Evolutionary conservation across 1,140 invertebrate genomes (phyloP).

Genomic region (Caerostris darwini): DNA sequence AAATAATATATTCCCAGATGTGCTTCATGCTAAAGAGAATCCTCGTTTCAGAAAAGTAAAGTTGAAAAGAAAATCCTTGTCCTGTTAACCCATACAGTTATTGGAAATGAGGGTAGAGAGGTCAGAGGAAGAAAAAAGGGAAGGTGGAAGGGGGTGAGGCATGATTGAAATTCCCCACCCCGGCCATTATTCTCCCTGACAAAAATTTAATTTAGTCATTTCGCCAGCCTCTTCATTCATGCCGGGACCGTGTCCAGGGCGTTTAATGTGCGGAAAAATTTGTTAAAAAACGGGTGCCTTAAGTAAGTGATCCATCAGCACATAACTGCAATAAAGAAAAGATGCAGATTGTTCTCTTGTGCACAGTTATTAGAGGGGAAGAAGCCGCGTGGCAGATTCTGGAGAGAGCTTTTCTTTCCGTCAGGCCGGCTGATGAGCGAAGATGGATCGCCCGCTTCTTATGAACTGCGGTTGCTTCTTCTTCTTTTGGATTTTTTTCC

Average conservation of each 20-base stretch:
- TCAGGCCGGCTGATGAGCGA: not conserved
- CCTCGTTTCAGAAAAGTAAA: too few relatives aligned
- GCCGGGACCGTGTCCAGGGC: constrained; percentile 26
- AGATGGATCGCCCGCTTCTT: constrained; percentile 6
- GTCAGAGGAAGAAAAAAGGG: not conserved
- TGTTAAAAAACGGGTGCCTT: not conserved
- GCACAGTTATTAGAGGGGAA: constrained; percentile 32
- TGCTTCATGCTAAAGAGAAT: too few relatives aligned
- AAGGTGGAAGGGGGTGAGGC: not conserved
- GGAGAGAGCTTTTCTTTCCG: not conserved
- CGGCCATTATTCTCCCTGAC: constrained; percentile 57
- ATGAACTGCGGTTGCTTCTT: not conserved
- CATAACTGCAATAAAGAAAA: constrained; percentile 10
- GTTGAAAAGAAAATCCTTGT: too few relatives aligned
- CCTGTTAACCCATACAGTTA: too few relatives aligned
- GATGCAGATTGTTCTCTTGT: constrained; percentile 44
- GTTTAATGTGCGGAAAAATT: constrained; percentile 44
- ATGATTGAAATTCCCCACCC: not conserved
- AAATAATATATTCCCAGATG: too few relatives aligned
- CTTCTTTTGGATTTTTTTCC: not conserved
- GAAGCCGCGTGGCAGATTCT: not conserved
- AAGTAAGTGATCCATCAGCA: constrained; percentile 63
- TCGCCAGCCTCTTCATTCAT: not conserved
- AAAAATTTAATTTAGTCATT: constrained; percentile 72
- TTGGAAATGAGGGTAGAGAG: too few relatives aligned